Base-by-base conservation (phyloP, 64 coral and sea anemone species). In the Pocillopora damicornis region DNA sequence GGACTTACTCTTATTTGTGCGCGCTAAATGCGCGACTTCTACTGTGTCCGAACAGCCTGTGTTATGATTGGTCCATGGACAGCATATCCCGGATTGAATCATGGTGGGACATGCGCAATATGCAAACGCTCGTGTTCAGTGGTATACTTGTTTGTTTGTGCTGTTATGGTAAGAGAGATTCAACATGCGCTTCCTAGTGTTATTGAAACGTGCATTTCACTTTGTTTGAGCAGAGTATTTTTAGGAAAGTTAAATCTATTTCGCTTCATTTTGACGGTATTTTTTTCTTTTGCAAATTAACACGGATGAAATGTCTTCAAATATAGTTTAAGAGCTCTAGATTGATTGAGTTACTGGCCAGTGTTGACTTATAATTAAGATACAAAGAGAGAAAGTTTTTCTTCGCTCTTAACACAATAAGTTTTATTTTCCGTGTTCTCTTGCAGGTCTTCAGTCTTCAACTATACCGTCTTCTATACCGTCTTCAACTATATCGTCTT, bases 41-140 rank as follows among this genome's bases (percentile, higher is more conserved):
- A 35, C 45, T 98, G 11, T 94, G 86, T 78, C 92, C 92, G 1
- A 88, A 77, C 17, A 92, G 25, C 38, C 87, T 98, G 35, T 98
- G 95, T 45, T 98, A 91, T 89, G 95, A 98, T 87, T 98, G 95
- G 95, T 98, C 95, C 15, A 98, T 98, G 95, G 92, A 91, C 35
- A 98, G 95, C 72, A 94, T 98, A 51, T 64, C 95, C 16, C 77
- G 89, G 63, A 68, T 98, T 67, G 89, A 89, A 60, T 81, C 85
- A 0, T 78, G 74, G 34, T 82, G 71, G 57, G 95, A 98, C 61
- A 80, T 63, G 73, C 79, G 95, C 59, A 98, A 94, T 75, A 3
- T 77, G 71, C 42, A 89, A 25, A 66, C 92, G 8, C 63, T 92
- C 58, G 7, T 12, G 7, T 65, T 87, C 66, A 60, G 30, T 45